Percentiles rank a stretch among this genome's conserved stretches.
These are phyloP conservation scores for Xanthia togata DNA, from an alignment of 2,888 invertebrate genomes.

Conservation along the genomic window DNA sequence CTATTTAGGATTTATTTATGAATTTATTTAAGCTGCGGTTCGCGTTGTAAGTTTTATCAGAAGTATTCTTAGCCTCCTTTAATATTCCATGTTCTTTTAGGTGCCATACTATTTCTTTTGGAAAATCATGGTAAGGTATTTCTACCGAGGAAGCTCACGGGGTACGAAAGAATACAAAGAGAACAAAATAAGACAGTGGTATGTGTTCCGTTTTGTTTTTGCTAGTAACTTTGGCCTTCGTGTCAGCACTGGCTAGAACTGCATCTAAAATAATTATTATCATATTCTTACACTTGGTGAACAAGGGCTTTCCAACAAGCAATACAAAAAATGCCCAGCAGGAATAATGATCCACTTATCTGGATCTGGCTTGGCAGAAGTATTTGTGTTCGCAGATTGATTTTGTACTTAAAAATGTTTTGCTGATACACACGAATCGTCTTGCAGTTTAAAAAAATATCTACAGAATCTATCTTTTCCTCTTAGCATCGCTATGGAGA, in stretches of 20 bases:
- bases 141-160: slow-evolving; percentile 58
- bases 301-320: background rate
- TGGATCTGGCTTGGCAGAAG: background rate
- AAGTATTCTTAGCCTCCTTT: background rate
- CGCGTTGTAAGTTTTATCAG: background rate
- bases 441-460: background rate
- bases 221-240: background rate
- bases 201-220: slow-evolving; percentile 27
- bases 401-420: background rate
- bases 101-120: slow-evolving; percentile 72
- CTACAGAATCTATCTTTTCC: background rate
- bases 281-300: background rate
- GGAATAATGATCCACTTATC: background rate
- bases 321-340: background rate
- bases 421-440: background rate
- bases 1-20: background rate
- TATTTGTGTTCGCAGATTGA: background rate
- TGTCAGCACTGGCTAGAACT: background rate
- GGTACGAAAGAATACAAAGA: slow-evolving; percentile 68
- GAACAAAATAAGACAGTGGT: slow-evolving; percentile 74
- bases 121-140: slow-evolving; percentile 67
- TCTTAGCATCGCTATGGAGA: slow-evolving; percentile 73
- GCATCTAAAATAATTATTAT: background rate
- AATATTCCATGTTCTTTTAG: slow-evolving; percentile 59
- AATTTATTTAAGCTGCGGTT: background rate